A percentile compares a stretch with the other conserved stretches of the same genome.
phyloP scores from a whole-genome alignment of 2,113 vertebrate species.

The Pelvicachromis taeniatus region DNA sequence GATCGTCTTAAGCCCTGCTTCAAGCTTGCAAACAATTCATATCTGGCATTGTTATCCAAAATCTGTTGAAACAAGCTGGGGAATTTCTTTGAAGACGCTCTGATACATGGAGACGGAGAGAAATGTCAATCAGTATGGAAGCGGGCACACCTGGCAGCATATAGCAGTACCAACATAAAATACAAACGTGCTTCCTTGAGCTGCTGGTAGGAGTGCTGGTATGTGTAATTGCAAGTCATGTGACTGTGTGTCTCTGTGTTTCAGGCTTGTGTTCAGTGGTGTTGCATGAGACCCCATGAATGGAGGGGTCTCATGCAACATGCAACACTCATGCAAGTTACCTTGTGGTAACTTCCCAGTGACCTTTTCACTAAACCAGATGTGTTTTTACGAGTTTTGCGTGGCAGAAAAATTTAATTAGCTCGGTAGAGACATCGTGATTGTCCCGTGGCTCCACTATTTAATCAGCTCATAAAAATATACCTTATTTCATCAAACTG shows the following conservation, averaged over 20 bases:
- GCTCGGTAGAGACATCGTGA: not conserved
- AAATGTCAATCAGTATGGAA: not conserved
- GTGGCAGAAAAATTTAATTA: not conserved
- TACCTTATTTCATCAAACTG: not conserved
- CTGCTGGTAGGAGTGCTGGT: not conserved
- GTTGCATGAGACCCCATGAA: not conserved
- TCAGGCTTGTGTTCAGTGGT: not conserved
- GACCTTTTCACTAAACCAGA: not conserved
- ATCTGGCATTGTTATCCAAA: not conserved
- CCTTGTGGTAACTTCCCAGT: conserved; percentile 25
- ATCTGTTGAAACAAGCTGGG: conserved; percentile 17
- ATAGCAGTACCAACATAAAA: not conserved
- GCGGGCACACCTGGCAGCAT: not conserved
- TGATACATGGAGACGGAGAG: not conserved
- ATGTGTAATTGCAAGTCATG: not conserved
- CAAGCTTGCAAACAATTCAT: not conserved
- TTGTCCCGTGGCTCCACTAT: not conserved
- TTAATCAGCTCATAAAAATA: not conserved
- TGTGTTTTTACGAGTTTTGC: not conserved
- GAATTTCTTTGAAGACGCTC: not conserved
- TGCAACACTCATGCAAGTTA: too few species aligned
- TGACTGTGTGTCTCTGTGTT: not conserved
- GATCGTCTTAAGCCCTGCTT: not conserved
- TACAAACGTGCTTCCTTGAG: not conserved
- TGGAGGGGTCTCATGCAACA: too few species aligned